Conservation (phyloP, 2,888 invertebrate genomes). For the Entomobrya multifasciata region DNA sequence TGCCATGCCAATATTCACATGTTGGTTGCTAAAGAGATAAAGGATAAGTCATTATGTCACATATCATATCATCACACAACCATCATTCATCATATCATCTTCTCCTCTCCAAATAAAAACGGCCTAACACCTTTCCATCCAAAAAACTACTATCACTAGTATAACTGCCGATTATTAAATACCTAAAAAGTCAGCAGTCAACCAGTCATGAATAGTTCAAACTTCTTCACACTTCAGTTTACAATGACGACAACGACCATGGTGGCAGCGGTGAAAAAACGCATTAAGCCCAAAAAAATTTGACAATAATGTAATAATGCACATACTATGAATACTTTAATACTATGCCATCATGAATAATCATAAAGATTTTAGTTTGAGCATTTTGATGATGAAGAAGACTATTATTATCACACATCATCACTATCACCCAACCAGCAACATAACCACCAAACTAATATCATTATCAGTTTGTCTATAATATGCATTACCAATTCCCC, state of each 20-base stretch:
- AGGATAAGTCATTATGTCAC: no score
- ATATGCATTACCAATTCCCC: neutral
- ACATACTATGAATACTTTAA: neutral
- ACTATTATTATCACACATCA: constrained; percentile 67
- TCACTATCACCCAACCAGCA: constrained; percentile 20
- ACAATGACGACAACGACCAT: neutral
- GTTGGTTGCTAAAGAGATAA: no score
- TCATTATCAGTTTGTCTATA: constrained; percentile 47
- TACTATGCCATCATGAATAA: neutral
- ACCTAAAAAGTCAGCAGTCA: neutral
- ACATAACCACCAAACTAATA: neutral
- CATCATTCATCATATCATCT: neutral
- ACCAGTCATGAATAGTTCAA: neutral
- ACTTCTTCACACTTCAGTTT: neutral
- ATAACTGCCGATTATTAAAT: neutral
- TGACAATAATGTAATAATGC: neutral
- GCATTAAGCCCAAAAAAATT: neutral
- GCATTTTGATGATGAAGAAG: constrained; percentile 1
- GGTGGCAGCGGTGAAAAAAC: neutral
- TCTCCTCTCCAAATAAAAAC: constrained; percentile 4
- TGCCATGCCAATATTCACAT: no score
- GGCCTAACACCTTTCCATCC: no score
- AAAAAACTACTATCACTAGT: neutral
- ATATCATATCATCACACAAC: no score
- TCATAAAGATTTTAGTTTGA: neutral